phyloP scores from a whole-genome alignment of 2,797 vertebrate species.

The Diplodus puntazzo region DNA sequence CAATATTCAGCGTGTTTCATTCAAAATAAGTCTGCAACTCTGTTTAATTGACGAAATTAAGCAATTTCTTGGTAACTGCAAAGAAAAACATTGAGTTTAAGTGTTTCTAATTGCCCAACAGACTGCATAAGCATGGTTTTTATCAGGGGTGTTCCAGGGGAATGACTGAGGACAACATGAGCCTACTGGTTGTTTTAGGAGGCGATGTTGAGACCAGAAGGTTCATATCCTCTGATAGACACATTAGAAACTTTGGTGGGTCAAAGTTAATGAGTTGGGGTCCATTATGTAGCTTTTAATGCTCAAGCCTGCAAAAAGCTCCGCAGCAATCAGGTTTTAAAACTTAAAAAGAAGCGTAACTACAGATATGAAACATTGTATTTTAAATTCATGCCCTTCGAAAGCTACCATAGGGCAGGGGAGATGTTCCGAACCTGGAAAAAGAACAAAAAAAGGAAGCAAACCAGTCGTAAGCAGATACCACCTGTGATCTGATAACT shows the following conservation, averaged over 20 bases:
- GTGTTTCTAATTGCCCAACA: conserved; percentile 37
- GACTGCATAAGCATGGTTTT: conserved; percentile 28
- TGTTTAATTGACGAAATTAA: conserved; percentile 24
- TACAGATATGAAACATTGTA: conserved; percentile 7
- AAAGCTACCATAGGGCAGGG: not conserved
- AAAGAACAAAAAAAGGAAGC: conserved; percentile 29
- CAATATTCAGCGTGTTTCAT: conserved; percentile 1
- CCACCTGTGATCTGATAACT: conserved; percentile 50
- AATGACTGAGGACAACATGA: conserved; percentile 25
- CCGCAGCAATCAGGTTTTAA: conserved; percentile 17
- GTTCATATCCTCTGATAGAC: conserved; percentile 39
- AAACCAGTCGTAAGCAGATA: conserved; percentile 30
- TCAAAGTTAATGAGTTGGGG: conserved; percentile 55
- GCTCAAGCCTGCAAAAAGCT: conserved; percentile 36
- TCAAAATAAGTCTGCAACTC: conserved; percentile 20
- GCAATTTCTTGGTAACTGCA: conserved; percentile 25
- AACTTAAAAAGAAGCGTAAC: conserved; percentile 21
- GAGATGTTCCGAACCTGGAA: conserved; percentile 9
- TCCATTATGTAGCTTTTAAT: conserved; percentile 25
- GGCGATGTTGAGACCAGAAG: conserved; percentile 40
- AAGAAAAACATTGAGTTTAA: conserved; percentile 28
- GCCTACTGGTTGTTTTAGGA: conserved; percentile 40
- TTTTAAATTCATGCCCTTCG: conserved; percentile 7
- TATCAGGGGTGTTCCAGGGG: conserved; percentile 20
- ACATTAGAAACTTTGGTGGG: conserved; percentile 38